phyloP scores from a whole-genome alignment of 2,113 vertebrate genomes.

The Misgurnus anguillicaudatus region DNA sequence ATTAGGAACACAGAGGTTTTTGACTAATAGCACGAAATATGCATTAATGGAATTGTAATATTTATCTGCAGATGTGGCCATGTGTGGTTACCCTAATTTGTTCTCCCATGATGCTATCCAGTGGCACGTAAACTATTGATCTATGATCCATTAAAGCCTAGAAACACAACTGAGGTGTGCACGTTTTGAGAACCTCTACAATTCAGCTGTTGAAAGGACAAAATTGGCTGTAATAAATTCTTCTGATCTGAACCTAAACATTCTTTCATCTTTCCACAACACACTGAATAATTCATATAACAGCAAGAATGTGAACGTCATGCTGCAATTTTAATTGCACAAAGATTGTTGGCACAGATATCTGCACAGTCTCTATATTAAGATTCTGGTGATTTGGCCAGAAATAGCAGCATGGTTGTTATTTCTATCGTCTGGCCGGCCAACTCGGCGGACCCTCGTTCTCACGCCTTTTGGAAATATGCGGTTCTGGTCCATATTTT shows the following conservation, averaged over 20 bases:
- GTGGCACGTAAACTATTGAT: conserved; percentile 8
- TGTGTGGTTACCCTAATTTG: background rate
- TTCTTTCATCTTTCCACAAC: too few relatives aligned
- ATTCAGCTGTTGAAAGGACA: background rate
- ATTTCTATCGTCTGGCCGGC: conserved; percentile 46
- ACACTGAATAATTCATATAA: conserved; percentile 8
- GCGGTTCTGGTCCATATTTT: conserved; percentile 65
- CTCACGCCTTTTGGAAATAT: conserved; percentile 52
- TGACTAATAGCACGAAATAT: background rate
- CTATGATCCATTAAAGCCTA: background rate
- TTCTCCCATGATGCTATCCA: conserved; percentile 4
- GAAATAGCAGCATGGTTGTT: conserved; percentile 56
- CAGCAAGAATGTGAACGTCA: background rate
- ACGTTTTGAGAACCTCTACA: background rate
- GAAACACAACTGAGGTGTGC: background rate
- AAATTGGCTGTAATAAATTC: too few relatives aligned
- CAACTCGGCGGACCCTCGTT: conserved; percentile 35
- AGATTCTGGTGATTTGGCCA: conserved; percentile 23
- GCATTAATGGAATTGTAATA: background rate
- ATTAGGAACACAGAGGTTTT: background rate
- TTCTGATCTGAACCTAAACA: too few relatives aligned
- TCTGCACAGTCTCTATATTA: background rate
- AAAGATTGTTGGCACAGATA: background rate
- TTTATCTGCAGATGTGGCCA: conserved; percentile 21
- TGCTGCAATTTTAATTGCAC: background rate